Evolutionary conservation across 2,888 invertebrate genomes (phyloP), one percentile per base, ranked within the genome.

Genomic region (Sycophila texana): DNA sequence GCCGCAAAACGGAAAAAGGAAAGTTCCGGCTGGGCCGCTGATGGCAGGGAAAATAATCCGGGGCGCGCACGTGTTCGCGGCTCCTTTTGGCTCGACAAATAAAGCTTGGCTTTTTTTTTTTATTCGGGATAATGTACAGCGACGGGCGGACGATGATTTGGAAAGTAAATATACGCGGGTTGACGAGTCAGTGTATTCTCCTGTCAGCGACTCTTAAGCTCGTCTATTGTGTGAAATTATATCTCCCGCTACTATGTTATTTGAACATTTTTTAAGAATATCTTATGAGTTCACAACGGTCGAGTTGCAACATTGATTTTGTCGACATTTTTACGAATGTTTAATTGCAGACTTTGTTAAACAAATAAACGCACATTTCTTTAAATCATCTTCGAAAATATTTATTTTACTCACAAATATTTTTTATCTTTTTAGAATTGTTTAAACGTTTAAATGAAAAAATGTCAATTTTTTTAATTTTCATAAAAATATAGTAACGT

Each of bases 1-100:
- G 47, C 47, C 18, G 10, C 39, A 39, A 14, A 18, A 20, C 47
- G 61, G 58, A 39, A 18, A 57, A 77, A 55, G 55, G 77, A 77
- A 77, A 77, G 77, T 77, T 20, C 18, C 49, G n/a, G n/a, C 26
- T 13, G 47, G 47, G 39, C 63, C 47, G 63, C 57, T 4, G 51
- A 77, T 26, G 26, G 26, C 26, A 75, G 66, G 65, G 49, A 72
- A 74, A 77, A 77, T 77, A 72, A 72, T 66, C 66, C 49, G n/a
- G 22, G 16, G 16, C 13, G 14, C 51, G 58, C 39, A 26, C 77
- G 72, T 77, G 77, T 72, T 67, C 53, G 20, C 39, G 3, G 18
- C 77, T 47, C 39, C 66, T 58, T 77, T 72, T 67, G 77, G 72
- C 20, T 53, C 51, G 53, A 22, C 53, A 77, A 77, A 77, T 60